These are phyloP conservation scores for Helicoverpa armigera DNA, from an alignment of 1,140 invertebrate species.

Conservation along the genomic window DNA sequence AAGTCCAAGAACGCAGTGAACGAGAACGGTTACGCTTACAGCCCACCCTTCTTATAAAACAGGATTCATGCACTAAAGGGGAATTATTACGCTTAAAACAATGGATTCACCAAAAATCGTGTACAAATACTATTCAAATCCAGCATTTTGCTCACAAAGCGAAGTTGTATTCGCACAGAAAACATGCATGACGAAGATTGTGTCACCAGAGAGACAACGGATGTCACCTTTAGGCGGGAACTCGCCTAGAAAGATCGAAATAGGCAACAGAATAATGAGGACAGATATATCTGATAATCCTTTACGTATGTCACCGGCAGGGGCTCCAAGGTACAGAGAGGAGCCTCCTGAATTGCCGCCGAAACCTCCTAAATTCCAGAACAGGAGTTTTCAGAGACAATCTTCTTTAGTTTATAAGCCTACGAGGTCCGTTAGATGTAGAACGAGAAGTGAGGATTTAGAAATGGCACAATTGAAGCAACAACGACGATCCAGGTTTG, in stretches of 20 bases:
- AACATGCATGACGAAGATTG: slow-evolving; percentile 75
- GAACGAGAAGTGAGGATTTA: slow-evolving; percentile 79
- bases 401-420: slow-evolving; percentile 77
- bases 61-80: slow-evolving; percentile 70
- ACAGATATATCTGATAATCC: slow-evolving; percentile 86
- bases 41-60: slow-evolving; percentile 63
- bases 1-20: slow-evolving; percentile 48
- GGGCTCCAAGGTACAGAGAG: slow-evolving; percentile 62
- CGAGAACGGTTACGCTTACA: slow-evolving; percentile 68
- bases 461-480: slow-evolving; percentile 82
- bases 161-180: slow-evolving; percentile 87
- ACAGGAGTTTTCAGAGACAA: slow-evolving; percentile 75
- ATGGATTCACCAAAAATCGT: slow-evolving; percentile 86
- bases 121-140: slow-evolving; percentile 90
- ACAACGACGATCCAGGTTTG: slow-evolving; percentile 62
- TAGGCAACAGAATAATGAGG: slow-evolving; percentile 74
- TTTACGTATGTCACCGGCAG: slow-evolving; percentile 73
- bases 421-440: slow-evolving; percentile 66
- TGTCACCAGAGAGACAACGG: slow-evolving; percentile 68
- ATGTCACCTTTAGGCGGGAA: slow-evolving; percentile 81
- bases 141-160: slow-evolving; percentile 92
- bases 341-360: slow-evolving; percentile 81
- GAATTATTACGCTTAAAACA: slow-evolving; percentile 67
- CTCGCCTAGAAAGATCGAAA: slow-evolving; percentile 72
- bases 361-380: slow-evolving; percentile 75